phyloP scores from a whole-genome alignment of 1,140 invertebrate genomes.

The Scaptomyza pallida region DNA sequence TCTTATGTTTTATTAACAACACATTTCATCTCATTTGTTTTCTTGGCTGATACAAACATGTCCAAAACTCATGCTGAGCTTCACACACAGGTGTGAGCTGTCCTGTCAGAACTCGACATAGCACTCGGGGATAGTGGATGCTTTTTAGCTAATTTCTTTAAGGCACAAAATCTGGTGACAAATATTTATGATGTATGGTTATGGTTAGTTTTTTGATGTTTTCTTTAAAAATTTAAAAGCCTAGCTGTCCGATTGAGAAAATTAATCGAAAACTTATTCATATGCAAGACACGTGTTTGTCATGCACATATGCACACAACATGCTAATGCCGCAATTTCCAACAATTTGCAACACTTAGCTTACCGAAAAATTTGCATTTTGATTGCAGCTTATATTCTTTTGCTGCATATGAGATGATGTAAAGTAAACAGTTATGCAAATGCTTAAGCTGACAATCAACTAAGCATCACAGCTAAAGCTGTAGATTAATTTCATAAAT shows the following conservation, averaged over 20 bases:
- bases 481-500: constrained; percentile 32
- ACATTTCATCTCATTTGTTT: not conserved
- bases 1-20: constrained; percentile 5
- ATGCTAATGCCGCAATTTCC: not conserved
- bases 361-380: constrained; percentile 25
- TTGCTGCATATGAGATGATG: constrained; percentile 6
- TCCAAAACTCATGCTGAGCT: not conserved
- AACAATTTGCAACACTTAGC: constrained; percentile 15
- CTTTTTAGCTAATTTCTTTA: not conserved
- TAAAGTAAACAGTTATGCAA: constrained; percentile 25
- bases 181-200: too few species aligned
- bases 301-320: not conserved
- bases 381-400: constrained; percentile 34
- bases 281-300: not conserved
- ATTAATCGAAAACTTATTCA: not conserved
- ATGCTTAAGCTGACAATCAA: constrained; percentile 36
- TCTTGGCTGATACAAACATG: not conserved
- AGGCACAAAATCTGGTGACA: not conserved
- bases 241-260: not conserved
- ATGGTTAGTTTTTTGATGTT: too few species aligned
- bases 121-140: not conserved
- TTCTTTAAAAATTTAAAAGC: too few species aligned
- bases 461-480: not conserved
- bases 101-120: not conserved
- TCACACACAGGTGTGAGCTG: not conserved